Percentiles rank a stretch among this genome's conserved stretches.
Evolutionary conservation across 2,113 vertebrate genomes (phyloP).

Genomic region (Crotalus helleri): DNA sequence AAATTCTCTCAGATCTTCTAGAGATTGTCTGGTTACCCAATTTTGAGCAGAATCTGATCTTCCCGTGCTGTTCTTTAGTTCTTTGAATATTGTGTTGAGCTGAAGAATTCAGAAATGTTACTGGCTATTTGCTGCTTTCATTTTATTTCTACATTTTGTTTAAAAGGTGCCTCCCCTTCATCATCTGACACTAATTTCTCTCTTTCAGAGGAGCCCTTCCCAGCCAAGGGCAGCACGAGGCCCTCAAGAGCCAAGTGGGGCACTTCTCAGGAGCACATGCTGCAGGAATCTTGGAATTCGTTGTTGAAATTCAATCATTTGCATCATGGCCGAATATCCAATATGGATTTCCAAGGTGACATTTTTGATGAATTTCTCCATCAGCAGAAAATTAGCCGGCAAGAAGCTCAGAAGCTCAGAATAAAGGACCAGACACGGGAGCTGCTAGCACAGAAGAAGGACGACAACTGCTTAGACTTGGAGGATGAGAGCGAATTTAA

Average conservation of each 20-base stretch:
- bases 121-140: not conserved
- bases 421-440: slow-evolving; percentile 53
- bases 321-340: slow-evolving; percentile 89
- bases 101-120: not conserved
- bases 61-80: not conserved
- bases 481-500: slow-evolving; percentile 76
- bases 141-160: not conserved
- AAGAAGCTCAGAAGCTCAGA: slow-evolving; percentile 34
- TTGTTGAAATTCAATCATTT: slow-evolving; percentile 87
- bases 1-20: not conserved
- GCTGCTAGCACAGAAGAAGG: slow-evolving; percentile 48
- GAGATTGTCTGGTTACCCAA: not conserved
- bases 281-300: slow-evolving; percentile 90
- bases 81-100: not conserved
- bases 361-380: slow-evolving; percentile 92
- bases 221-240: not conserved
- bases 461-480: slow-evolving; percentile 47
- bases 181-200: not conserved
- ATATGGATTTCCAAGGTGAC: slow-evolving; percentile 83
- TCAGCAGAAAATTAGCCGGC: slow-evolving; percentile 70
- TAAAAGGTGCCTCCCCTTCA: not conserved
- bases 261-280: slow-evolving; percentile 78
- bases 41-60: not conserved
- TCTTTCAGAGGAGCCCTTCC: slow-evolving; percentile 56
- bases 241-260: slow-evolving; percentile 56